Base-by-base conservation (phyloP, 2,888 invertebrate species). In the Dolichomitus sp. region DNA sequence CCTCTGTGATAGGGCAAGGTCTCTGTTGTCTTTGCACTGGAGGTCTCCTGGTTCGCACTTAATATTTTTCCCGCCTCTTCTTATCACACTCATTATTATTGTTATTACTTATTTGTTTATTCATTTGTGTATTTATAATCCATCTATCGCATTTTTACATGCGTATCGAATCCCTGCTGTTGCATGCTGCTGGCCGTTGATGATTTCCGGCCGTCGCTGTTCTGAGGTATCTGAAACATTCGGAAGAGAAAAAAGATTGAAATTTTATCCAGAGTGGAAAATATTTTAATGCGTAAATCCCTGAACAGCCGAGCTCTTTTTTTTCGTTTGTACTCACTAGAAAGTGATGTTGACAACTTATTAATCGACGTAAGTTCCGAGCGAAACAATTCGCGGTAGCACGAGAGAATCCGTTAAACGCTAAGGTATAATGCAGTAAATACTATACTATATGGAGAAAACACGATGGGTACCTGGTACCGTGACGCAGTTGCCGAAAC, bases 401-500 rank as follows among this genome's bases (percentile, higher is more conserved):
- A 68, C 59, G 70, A 72, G 54, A 48, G 50, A 66, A 76, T 42
- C 61, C 54, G 73, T 74, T 69, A 70, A n/a, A 70, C 69, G 52
- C 45, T 37, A 68, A 61, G 12, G 75, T 65, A 65, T 63, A 57
- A 70, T 65, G 70, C 70, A 75, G 50, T 14, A 59, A 79, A 69
- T 52, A 37, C 42, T 73, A 61, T 80, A 69, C 33, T 63, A 69
- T 69, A 75, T 63, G 61, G 82, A 79, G 70, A 79, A 66, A 76
- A 70, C 65, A 40, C 66, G 61, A 61, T 59, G 72, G 74, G 84
- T 84, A 86, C 85, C 85, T 85, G 84, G 79, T 84, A 84, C 85
- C 87, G 86, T 90, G 89, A 90, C 90, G 90, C 89, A 91, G 90
- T 90, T 90, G 88, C 89, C 91, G 88, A 90, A 91, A 91, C 89